Conservation (phyloP, 1,140 invertebrate species). For the Cydia amplana region DNA sequence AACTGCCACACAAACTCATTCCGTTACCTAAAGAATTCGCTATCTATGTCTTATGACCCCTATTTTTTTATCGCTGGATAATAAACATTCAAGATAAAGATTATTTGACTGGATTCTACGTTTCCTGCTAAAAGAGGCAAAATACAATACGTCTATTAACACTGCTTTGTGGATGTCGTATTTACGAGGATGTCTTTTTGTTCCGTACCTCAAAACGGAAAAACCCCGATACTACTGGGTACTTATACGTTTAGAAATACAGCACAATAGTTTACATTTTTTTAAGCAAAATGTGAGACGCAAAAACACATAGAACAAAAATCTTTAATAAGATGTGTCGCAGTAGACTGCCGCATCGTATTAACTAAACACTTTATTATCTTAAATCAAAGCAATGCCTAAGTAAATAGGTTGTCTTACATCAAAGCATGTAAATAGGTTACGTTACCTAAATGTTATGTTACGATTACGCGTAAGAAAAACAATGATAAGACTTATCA, state of each 20-base stretch:
- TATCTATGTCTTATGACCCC: neutral
- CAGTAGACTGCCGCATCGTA: no score
- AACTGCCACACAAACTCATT: neutral
- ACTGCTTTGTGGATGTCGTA: no score
- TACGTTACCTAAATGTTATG: conserved; percentile 16
- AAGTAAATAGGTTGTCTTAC: neutral
- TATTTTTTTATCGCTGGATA: neutral
- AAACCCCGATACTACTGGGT: no score
- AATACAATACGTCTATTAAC: no score
- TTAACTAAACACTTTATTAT: neutral
- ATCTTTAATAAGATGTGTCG: no score
- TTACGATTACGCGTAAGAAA: conserved; percentile 19
- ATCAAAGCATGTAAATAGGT: neutral
- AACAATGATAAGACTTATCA: conserved; percentile 26
- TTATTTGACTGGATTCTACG: neutral
- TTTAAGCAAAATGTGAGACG: no score
- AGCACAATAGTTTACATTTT: no score
- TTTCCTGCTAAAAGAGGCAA: no score
- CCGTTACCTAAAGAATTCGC: neutral
- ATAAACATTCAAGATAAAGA: neutral
- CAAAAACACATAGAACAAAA: no score
- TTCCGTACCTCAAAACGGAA: no score
- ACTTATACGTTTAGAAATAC: no score
- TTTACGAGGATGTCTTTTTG: no score
- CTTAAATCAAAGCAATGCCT: neutral